Evolutionary conservation across 2,888 invertebrate genomes (phyloP), one percentile per base, ranked within the genome.

Genomic region (Phortica magna): DNA sequence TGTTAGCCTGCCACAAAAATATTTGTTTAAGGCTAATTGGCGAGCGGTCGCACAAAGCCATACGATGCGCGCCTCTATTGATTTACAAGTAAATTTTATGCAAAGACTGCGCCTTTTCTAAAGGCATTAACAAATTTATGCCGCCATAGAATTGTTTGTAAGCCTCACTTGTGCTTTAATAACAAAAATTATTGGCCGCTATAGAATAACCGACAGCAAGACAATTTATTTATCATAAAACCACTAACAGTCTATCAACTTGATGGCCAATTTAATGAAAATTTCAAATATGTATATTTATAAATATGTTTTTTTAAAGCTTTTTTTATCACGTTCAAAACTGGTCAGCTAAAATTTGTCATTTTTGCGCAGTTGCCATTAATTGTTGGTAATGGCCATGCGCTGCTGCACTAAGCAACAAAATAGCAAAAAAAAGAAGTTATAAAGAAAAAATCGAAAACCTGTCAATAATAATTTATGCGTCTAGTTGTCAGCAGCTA

Each of bases 381-480:
- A 68, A 68, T 43, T 48, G 43, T 43, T 68, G 31, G 5, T n/a
- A 7, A 10, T 17, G 14, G 19, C 19, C 68, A 41, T 22, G 41
- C 17, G n/a, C 31, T 41, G 64, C 31, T 55, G 55, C 39, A 31
- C 31, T 31, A 31, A 31, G 3, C 31, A 31, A 31, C 31, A 4
- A 31, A 31, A 31, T 31, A 31, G 2, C 31, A 31, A 31, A 31
- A n/a, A 59, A n/a, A 59, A 59, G 6, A 59, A 59, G 6, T n/a
- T n/a, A n/a, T n/a, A n/a, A n/a, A n/a, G n/a, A n/a, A 61, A 48
- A 53, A 71, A 71, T 17, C 3, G 1, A 31, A 31, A 31, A 31
- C 31, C 31, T 31, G 31, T 71, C 70, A 71, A 71, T 71, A 55
- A 53, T 71, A 53, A 71, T 71, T 71, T 71, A 71, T 71, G 42